These are phyloP conservation scores for Lasiommata megera DNA, from an alignment of 2,888 invertebrate species.

Conservation along the genomic window DNA sequence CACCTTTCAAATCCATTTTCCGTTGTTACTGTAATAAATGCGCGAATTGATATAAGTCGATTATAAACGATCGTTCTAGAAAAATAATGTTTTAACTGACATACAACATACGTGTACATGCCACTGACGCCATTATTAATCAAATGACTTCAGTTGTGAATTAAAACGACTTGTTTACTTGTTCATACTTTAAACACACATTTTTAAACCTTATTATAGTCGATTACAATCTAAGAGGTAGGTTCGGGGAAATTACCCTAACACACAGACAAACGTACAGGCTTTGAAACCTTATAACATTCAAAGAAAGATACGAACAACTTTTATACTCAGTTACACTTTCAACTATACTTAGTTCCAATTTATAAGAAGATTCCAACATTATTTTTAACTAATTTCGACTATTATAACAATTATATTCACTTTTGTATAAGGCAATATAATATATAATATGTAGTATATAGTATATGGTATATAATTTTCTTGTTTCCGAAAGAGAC, in stretches of 20 bases:
- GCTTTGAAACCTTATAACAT: neutral
- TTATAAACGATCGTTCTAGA: too few species aligned
- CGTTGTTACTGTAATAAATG: conserved; percentile 58
- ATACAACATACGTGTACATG: too few species aligned
- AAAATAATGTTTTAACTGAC: too few species aligned
- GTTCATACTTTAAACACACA: too few species aligned
- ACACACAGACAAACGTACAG: neutral
- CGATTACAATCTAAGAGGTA: conserved; percentile 48
- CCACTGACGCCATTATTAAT: too few species aligned
- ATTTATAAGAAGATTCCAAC: neutral
- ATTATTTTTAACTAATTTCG: neutral
- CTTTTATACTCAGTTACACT: neutral
- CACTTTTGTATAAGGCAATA: neutral
- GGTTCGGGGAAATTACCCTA: conserved; percentile 35
- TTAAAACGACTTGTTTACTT: too few species aligned
- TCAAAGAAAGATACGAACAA: neutral
- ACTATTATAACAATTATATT: neutral
- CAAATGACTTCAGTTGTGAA: too few species aligned
- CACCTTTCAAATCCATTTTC: conserved; percentile 38
- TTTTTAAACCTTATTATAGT: conserved; percentile 1
- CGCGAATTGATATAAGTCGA: conserved; percentile 44
- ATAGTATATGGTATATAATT: too few species aligned
- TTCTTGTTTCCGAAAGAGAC: too few species aligned
- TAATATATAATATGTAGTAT: neutral
- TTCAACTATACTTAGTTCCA: neutral